Base-by-base conservation (phyloP, 2,113 vertebrate genomes). In the Phyllostomus hastatus region DNA sequence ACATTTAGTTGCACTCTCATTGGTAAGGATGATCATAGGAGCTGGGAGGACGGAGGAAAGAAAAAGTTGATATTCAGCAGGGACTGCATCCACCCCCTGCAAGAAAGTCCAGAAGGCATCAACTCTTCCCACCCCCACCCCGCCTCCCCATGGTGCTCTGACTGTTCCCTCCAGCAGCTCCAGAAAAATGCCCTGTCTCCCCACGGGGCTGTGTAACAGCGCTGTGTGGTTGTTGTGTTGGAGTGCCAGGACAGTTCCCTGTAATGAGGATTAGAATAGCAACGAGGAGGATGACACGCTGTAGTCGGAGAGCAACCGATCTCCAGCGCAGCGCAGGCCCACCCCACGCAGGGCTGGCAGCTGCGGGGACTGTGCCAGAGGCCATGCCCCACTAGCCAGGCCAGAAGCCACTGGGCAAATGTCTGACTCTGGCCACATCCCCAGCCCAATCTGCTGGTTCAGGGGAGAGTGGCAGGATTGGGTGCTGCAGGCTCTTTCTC, bases 211-310 rank as follows among this genome's bases (percentile, higher is more conserved):
- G 48, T 69, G 86, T 48, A 83, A 48, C 88, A 59, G 80, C 33
- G 4, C 96, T 35, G 83, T 19, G 16, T 41, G 95, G 94, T 92
- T 61, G 96, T 80, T 93, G 94, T 96, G 94, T 83, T 95, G 64
- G 88, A 95, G 97, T 17, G 82, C 0, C 80, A 96, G 96, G 97
- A 94, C 95, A 64, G 43, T 73, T 97, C 97, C 85, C 90, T 22
- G 52, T 98, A 97, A 97, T 97, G 97, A 98, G 97, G 96, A 94
- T 98, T 75, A 96, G 97, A 98, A 98, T 97, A 97, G 97, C 31
- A 97, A 97, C 70, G 33, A 95, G 95, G 95, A 72, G 64, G 96
- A 48, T 97, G 97, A 95, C 96, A 94, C 4, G 7, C 75, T 7
- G 35, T 26, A 85, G 95, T 38, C 4, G 64, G 85, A 95, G 93